Evolutionary conservation across 2,888 invertebrate genomes (phyloP), one percentile per base, ranked within the genome.

Genomic region (Danaus chrysippus): DNA sequence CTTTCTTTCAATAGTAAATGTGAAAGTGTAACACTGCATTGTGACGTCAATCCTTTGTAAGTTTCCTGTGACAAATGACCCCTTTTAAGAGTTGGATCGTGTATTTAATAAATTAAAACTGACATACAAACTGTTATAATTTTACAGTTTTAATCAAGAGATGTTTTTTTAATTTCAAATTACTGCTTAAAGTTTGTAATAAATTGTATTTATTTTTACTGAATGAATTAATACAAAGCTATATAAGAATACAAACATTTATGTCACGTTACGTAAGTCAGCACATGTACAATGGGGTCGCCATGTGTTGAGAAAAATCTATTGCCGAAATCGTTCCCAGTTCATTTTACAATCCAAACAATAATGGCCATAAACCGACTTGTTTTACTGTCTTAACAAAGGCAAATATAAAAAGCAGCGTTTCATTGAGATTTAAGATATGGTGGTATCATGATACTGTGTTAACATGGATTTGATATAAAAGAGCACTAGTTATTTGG

Each of bases 181-280:
- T 34, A 5, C 23, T 8, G 11, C 12, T 12, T 43, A 1, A 43
- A 43, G 43, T 11, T n/a, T 43, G 54, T 59, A 6, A 11, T n/a
- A 46, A 13, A 15, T 57, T 46, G 13, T 17, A 9, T 44, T 44
- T 12, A 15, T 59, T 17, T 60, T 10, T 49, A 13, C 17, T 13
- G 49, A 49, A 34, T 12, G 10, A 53, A n/a, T 5, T 17, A 56
- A 49, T 52, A 56, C 42, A 54, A 59, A 46, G 49, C 72, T 76
- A 82, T 84, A 81, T 77, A 77, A 71, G 76, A 79, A 81, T 23
- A 13, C 44, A 9, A 19, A 62, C 62, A 83, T 82, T 80, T 83
- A 83, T 76, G 70, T 64, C 66, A 68, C 69, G 71, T 79, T 81
- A 74, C 77, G 73, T 70, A 76, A 77, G 65, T 64, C n/a, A 44